Percentiles rank a stretch among this genome's conserved stretches.
Evolutionary conservation across 2,888 invertebrate species (phyloP).

Genomic region (Linnaemya tessellans): DNA sequence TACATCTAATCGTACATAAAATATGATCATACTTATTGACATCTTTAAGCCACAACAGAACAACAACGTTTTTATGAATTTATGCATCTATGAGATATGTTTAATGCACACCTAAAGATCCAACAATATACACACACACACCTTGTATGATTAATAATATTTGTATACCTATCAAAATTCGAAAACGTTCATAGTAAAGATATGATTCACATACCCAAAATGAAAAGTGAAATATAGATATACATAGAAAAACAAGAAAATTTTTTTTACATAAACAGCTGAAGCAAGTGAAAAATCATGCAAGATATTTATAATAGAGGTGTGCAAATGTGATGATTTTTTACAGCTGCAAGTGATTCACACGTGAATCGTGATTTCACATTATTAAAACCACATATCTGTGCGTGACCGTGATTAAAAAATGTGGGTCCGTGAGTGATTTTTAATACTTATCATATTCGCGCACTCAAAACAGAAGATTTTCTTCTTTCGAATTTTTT

Average conservation of each 20-base stretch:
- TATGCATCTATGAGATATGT: conserved; percentile 24
- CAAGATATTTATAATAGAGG: conserved; percentile 62
- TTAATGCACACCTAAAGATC: neutral
- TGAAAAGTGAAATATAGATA: neutral
- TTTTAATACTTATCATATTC: too few species aligned
- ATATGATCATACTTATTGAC: conserved; percentile 58
- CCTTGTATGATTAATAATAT: conserved; percentile 14
- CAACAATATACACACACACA: neutral
- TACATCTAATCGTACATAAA: conserved; percentile 12
- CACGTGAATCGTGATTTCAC: too few species aligned
- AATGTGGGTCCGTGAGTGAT: too few species aligned
- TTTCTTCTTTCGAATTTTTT: too few species aligned
- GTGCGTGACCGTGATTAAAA: too few species aligned
- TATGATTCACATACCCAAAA: neutral
- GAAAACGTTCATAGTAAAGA: neutral
- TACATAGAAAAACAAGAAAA: too few species aligned
- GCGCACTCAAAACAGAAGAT: too few species aligned
- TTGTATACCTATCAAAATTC: conserved; percentile 7
- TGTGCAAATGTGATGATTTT: too few species aligned
- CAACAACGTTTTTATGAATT: conserved; percentile 43
- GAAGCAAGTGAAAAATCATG: conserved; percentile 58
- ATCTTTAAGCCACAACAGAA: conserved; percentile 62
- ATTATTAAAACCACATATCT: too few species aligned
- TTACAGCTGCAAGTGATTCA: too few species aligned
- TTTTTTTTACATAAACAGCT: too few species aligned